phyloP scores from a whole-genome alignment of 2,888 invertebrate species.

The Dryomyza anilis region DNA sequence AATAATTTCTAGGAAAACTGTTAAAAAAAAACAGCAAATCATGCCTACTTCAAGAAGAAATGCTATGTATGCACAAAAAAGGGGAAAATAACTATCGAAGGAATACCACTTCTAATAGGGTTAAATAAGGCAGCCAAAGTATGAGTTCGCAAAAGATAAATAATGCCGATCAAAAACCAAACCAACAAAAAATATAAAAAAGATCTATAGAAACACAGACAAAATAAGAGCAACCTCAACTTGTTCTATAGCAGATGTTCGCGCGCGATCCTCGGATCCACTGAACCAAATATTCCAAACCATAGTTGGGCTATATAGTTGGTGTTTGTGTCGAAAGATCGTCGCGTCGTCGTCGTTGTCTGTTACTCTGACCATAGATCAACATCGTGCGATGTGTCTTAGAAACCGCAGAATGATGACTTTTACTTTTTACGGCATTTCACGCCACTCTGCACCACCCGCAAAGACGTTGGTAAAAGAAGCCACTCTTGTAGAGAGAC shows the following conservation, averaged over 20 bases:
- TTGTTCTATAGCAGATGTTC: neutral
- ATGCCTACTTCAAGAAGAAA: slow-evolving; percentile 34
- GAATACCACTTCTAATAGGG: too few species aligned
- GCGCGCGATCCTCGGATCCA: neutral
- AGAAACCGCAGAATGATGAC: slow-evolving; percentile 12
- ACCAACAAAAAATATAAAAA: too few species aligned
- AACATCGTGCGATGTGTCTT: neutral
- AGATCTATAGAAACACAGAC: neutral
- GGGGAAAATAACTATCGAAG: neutral
- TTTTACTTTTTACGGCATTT: neutral
- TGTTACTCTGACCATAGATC: neutral
- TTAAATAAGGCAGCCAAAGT: too few species aligned
- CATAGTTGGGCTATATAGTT: neutral
- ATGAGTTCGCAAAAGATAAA: too few species aligned
- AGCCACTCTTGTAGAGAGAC: neutral
- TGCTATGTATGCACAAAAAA: slow-evolving; percentile 5
- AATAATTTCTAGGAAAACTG: slow-evolving; percentile 18
- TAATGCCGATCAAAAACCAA: too few species aligned
- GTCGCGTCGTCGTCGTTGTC: neutral
- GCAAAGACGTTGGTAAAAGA: neutral
- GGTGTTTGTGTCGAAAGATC: neutral
- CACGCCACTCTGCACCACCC: neutral
- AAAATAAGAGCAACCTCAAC: neutral
- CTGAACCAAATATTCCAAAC: neutral
- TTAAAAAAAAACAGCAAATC: slow-evolving; percentile 33